Base-by-base conservation (phyloP, 2,888 invertebrate genomes). In the Helobdella robusta region DNA sequence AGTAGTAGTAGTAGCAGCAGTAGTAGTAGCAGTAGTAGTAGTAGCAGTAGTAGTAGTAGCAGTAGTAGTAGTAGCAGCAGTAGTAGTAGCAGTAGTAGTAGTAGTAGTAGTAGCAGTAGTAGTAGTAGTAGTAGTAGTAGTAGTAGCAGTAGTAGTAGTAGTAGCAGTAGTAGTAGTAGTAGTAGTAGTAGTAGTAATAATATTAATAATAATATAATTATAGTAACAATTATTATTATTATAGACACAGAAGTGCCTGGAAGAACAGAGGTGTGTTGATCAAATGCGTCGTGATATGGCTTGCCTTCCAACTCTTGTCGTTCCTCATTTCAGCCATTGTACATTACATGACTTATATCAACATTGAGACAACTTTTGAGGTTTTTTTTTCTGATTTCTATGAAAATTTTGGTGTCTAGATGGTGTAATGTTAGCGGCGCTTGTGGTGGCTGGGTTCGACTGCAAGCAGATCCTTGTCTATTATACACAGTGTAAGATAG, bases 11-110 rank as follows among this genome's bases (percentile, higher is more conserved):
- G 18, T 50, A 50, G 18, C 25, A 50, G 18, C 25, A 50, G 18
- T 50, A 50, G 18, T 50, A 50, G 18, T 50, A 50, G 18, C 25
- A 50, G 18, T 50, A 50, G 18, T 50, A 50, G 18, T 50, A 50
- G 18, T 50, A 50, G 18, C 25, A 50, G 18, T 50, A 50, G 18
- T 50, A 50, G 18, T 50, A 18, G 18, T 50, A 50, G 18, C 25
- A 50, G 18, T 50, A 50, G 18, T 50, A 50, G 18, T 50, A 50
- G 18, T 50, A 50, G 18, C 25, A 50, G 18, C 25, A 50, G 18
- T 50, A 50, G 18, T 50, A 50, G 18, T 50, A 50, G 18, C 25
- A 50, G 18, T 50, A 50, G 18, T 50, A 50, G 18, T 50, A 50
- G 18, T 50, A 50, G 18, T 50, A 50, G 18, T 50, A 50, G 18